Conservation (phyloP, 30 jellyfish, hydroid and myxozoan genomes). For the Turritopsis rubra region DNA sequence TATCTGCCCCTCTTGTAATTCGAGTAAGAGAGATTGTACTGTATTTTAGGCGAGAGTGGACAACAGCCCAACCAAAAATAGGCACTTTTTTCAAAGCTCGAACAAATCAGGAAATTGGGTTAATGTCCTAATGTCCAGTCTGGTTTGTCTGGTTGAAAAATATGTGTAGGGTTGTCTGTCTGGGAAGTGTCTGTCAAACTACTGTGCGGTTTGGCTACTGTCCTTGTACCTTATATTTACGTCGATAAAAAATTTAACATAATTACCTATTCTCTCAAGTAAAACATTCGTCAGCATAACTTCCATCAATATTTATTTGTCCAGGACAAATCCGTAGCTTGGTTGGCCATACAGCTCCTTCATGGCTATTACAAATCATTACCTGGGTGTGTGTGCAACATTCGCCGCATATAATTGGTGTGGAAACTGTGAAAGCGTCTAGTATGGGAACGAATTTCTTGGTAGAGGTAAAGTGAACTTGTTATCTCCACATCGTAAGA, state of each 20-base stretch:
- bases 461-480: slow-evolving; percentile 47
- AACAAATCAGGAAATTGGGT: too few species aligned
- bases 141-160: too few species aligned
- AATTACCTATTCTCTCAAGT: background rate
- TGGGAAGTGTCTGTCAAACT: too few species aligned
- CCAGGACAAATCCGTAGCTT: slow-evolving; percentile 48
- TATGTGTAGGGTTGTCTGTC: too few species aligned
- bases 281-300: background rate
- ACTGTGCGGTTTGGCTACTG: too few species aligned
- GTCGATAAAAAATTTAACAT: background rate
- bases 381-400: slow-evolving; percentile 69
- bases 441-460: slow-evolving; percentile 50
- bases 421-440: slow-evolving; percentile 60
- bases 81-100: too few species aligned
- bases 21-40: too few species aligned
- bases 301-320: background rate
- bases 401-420: slow-evolving; percentile 41
- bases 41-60: too few species aligned
- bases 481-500: background rate
- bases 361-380: slow-evolving; percentile 51
- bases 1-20: too few species aligned
- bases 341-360: slow-evolving; percentile 72
- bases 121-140: too few species aligned
- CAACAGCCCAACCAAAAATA: too few species aligned
- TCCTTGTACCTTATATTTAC: too few species aligned